Evolutionary conservation across 1,140 invertebrate genomes (phyloP), one percentile per base, ranked within the genome.

Genomic region (Hyphantria cunea): DNA sequence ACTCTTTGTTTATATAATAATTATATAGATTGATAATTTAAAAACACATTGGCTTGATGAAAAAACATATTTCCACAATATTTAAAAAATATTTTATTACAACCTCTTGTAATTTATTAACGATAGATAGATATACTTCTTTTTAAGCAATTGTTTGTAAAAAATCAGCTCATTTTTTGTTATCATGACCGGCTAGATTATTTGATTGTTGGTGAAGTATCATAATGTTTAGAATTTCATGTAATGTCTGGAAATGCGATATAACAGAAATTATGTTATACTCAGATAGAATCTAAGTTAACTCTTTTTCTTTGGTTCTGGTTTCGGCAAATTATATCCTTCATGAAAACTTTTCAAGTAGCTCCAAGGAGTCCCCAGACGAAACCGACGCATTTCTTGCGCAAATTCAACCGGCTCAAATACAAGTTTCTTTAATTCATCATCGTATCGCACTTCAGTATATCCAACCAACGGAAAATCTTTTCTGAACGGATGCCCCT

Each of bases 381-480:
- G 64, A 47, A 71, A 91, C 25, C 63, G 62, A 1, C 87, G 72
- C 63, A 76, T 76, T 51, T 92, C 87, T 56, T 91, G 89, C 6
- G 89, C 75, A 59, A 72, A 90, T 54, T 92, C 90, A 0, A 91
- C 75, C 0, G 91, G 90, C 34, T 91, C 90, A 59, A 86, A 86
- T 0, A 92, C 91, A 4, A 91, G 69, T 65, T 90, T 84, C 58
- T 92, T 92, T 14, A 90, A 54, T 50, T 89, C 90, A 58, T 91
- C 90, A 52, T 92, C 90, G 54, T 90, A 92, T 12, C 91, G 74
- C 32, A 85, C 74, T 61, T 91, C 90, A 0, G 72, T 79, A 52
- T 90, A 92, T 6, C 91, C 91, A 11, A 78, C 76, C 7, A 89
- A 39, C 4, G 91, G 91, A 66, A 90, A 91, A 64, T 91, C 90